These are phyloP conservation scores for Lomographa bimaculata DNA, from an alignment of 2,888 invertebrate species.

Conservation along the genomic window DNA sequence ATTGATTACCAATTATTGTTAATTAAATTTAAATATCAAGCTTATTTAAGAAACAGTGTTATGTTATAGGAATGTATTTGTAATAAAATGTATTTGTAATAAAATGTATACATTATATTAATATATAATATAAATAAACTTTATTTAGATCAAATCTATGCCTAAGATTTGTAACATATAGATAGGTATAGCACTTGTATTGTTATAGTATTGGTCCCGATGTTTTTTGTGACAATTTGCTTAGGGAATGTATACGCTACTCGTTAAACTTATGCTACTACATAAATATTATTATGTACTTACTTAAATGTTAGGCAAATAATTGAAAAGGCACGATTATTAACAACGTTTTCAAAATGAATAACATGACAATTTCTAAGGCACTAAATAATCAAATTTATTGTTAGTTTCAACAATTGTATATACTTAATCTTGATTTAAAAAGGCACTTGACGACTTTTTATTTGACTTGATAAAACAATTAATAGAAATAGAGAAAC, in stretches of 20 bases:
- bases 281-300: conserved; percentile 29
- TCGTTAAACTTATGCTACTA: conserved; percentile 26
- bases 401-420: neutral
- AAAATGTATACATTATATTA: too few relatives aligned
- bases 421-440: too few relatives aligned
- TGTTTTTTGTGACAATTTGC: conserved; percentile 34
- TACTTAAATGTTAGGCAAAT: conserved; percentile 13
- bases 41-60: too few relatives aligned
- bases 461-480: too few relatives aligned
- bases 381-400: conserved; percentile 7
- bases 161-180: conserved; percentile 3
- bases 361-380: too few relatives aligned
- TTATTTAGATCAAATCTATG: neutral
- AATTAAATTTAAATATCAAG: too few relatives aligned
- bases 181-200: conserved; percentile 14
- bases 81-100: too few relatives aligned
- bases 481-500: too few relatives aligned
- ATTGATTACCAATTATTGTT: too few relatives aligned
- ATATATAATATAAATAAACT: too few relatives aligned
- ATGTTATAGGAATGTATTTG: too few relatives aligned
- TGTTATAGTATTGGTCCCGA: conserved; percentile 27
- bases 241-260: conserved; percentile 25
- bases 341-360: conserved; percentile 30
- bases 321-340: conserved; percentile 45
- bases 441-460: too few relatives aligned